Evolutionary conservation across 2,797 vertebrate species (phyloP).

Genomic region (Leptoclinus maculatus): DNA sequence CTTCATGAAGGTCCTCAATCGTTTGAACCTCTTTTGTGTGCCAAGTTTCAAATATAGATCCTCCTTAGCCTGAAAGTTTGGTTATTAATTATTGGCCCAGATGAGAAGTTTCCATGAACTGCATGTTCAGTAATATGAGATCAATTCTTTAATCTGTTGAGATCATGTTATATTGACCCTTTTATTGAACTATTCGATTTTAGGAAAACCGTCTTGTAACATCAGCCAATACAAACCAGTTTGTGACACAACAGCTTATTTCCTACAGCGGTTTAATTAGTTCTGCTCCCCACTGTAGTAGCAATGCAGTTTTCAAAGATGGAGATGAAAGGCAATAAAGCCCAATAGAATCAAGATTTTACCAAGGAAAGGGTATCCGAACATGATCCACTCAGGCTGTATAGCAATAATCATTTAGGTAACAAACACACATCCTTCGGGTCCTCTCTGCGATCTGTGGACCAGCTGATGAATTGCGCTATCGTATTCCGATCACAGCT

Average conservation of each 20-base stretch:
- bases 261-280: background rate
- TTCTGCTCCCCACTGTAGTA: background rate
- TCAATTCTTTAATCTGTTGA: background rate
- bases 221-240: background rate
- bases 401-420: constrained; percentile 15
- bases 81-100: background rate
- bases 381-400: background rate
- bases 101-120: background rate
- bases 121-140: background rate
- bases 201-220: background rate
- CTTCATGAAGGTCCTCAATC: background rate
- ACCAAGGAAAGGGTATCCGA: background rate
- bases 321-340: background rate
- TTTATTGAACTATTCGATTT: background rate
- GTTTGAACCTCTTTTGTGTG: background rate
- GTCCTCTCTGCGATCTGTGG: background rate
- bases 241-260: constrained; percentile 1
- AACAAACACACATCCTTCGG: background rate
- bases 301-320: background rate
- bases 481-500: constrained; percentile 54
- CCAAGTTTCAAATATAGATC: constrained; percentile 6
- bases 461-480: constrained; percentile 32
- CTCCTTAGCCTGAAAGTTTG: background rate
- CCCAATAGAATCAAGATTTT: background rate
- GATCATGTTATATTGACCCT: background rate